phyloP scores from a whole-genome alignment of 2,888 invertebrate species.

The Craniophora ligustri region DNA sequence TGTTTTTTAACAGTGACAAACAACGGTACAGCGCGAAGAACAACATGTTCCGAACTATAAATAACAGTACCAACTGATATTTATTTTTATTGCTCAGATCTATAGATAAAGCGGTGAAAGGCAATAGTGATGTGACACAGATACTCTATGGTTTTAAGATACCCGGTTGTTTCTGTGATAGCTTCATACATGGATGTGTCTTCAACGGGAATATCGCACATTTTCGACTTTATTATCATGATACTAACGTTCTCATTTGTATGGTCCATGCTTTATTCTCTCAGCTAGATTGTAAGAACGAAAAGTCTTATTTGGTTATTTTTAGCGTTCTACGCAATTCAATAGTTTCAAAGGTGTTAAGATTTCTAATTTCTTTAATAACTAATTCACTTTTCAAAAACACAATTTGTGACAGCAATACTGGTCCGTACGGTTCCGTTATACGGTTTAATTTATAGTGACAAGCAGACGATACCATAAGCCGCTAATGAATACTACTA shows the following conservation, averaged over 20 bases:
- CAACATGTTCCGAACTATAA: constrained; percentile 52
- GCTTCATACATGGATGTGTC: not conserved
- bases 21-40: constrained; percentile 62
- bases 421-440: no score
- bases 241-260: no score
- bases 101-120: constrained; percentile 58
- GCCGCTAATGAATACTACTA: not conserved
- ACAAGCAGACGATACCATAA: not conserved
- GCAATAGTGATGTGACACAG: constrained; percentile 46
- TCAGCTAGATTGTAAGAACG: no score
- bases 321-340: no score
- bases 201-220: not conserved
- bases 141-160: constrained; percentile 29
- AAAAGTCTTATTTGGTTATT: no score
- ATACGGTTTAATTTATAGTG: not conserved
- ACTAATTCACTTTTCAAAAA: no score
- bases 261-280: no score
- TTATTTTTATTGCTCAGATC: constrained; percentile 66
- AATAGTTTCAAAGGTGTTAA: no score
- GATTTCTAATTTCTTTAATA: no score
- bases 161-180: constrained; percentile 3
- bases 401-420: no score
- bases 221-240: not conserved
- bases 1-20: constrained; percentile 56
- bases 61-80: constrained; percentile 61